A percentile compares a stretch with the other conserved stretches of the same genome.
Evolutionary conservation across 1,140 invertebrate species (phyloP).

Genomic region (Ostrea denselamellosa): DNA sequence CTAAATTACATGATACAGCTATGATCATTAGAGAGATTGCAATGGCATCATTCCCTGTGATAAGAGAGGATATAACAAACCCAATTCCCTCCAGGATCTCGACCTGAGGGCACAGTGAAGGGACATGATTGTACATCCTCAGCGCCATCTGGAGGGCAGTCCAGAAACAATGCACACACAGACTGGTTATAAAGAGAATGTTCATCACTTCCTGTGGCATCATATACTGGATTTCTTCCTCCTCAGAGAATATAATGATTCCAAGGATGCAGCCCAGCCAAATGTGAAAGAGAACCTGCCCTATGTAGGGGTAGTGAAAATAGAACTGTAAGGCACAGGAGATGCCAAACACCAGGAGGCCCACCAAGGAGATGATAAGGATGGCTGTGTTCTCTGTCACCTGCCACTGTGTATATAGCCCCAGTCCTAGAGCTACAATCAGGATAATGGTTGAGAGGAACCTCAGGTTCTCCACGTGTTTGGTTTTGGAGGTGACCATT

Average conservation of each 20-base stretch:
- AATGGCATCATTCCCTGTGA: conserved; percentile 65
- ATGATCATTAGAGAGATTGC: conserved; percentile 66
- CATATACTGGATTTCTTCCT: conserved; percentile 62
- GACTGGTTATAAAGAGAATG: conserved; percentile 70
- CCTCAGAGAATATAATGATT: conserved; percentile 72
- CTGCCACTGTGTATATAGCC: conserved; percentile 74
- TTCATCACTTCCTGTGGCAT: conserved; percentile 71
- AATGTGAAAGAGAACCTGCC: conserved; percentile 69
- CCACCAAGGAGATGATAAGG: conserved; percentile 68
- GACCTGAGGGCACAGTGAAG: conserved; percentile 59
- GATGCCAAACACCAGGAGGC: conserved; percentile 72
- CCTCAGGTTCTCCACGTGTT: conserved; percentile 58
- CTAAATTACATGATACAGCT: conserved; percentile 68
- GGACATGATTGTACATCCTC: conserved; percentile 58
- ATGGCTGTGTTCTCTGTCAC: conserved; percentile 66
- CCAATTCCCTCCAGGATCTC: conserved; percentile 72
- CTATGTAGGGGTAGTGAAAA: conserved; percentile 67
- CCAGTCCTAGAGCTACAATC: conserved; percentile 71
- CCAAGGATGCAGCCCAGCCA: conserved; percentile 76
- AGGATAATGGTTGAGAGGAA: conserved; percentile 70
- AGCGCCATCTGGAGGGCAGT: conserved; percentile 65
- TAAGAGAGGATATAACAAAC: conserved; percentile 70
- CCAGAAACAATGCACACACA: conserved; percentile 70
- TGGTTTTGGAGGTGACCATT: neutral
- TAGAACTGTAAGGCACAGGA: conserved; percentile 73